Base-by-base conservation (phyloP, 2,113 vertebrate species). In the Columbina picui region DNA sequence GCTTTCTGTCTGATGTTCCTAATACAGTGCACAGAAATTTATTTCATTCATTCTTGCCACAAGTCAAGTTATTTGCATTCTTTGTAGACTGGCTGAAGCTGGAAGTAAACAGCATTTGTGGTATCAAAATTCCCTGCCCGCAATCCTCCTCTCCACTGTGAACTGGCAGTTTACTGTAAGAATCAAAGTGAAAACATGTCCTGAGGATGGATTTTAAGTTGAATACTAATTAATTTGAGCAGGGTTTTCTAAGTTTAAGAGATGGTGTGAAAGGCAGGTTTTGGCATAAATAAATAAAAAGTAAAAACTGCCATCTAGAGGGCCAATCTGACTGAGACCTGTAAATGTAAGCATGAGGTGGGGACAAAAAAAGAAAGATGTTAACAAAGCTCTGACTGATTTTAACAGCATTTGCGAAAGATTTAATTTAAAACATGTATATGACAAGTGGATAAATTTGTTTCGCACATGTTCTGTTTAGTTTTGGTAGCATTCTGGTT, bases 61-160 rank as follows among this genome's bases (percentile, higher is more conserved):
- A 12, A 57, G 53, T 56, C 57, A 56, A 76, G n/a, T 57, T 84
- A 78, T 89, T 92, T 93, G 47, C 59, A 57, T 90, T 34, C 50
- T 52, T 63, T 43, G 39, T 19, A 89, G 69, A 70, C 49, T 90
- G 92, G 43, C 83, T 80, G 71, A 74, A 77, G 39, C 57, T 95
- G 71, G 68, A 93, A 53, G 27, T 57, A 79, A 97, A n/a, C n/a
- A 70, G 12, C 90, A 45, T 45, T 95, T 90, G 45, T 78, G 38
- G 61, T 83, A 83, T 69, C 78, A 82, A 52, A 93, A 76, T 88
- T 87, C 45, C 60, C 39, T 78, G 34, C 34, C 16, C 77, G 15
- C 49, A 56, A 0, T 70, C 63, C 83, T 79, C 52, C 61, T 82
- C 74, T 78, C 47, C 61, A 52, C 32, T 2, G 1, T 9, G 65